phyloP scores from a whole-genome alignment of 1,140 invertebrate genomes.

The Drosophila pseudoananassae region DNA sequence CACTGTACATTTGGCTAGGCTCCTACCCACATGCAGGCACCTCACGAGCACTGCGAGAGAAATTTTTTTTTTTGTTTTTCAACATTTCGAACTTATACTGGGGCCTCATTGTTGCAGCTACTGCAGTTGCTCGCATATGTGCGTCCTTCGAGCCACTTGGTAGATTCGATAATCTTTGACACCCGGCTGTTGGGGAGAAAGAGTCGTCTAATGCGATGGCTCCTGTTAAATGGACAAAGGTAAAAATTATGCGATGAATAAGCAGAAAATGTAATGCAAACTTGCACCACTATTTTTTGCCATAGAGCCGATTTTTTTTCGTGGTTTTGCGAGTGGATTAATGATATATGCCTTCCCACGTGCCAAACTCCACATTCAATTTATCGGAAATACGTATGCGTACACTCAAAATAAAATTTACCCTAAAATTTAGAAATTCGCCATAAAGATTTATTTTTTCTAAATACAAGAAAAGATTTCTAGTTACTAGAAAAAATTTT shows the following conservation, averaged over 20 bases:
- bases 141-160: slow-evolving; percentile 34
- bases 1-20: slow-evolving; percentile 3
- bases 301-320: neutral
- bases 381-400: neutral
- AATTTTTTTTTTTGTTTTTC: slow-evolving; percentile 78
- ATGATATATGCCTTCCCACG: neutral
- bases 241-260: slow-evolving; percentile 40
- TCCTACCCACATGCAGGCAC: slow-evolving; percentile 54
- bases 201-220: slow-evolving; percentile 45
- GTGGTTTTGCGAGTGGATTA: neutral
- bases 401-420: too few relatives aligned
- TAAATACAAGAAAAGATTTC: too few relatives aligned
- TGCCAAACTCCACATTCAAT: neutral
- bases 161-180: slow-evolving; percentile 46
- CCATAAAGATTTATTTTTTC: too few relatives aligned
- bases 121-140: slow-evolving; percentile 4
- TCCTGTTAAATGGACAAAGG: slow-evolving; percentile 10
- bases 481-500: too few relatives aligned
- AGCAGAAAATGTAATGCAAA: slow-evolving; percentile 29
- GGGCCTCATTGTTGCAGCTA: slow-evolving; percentile 44
- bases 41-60: slow-evolving; percentile 77
- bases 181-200: slow-evolving; percentile 43
- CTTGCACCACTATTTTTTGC: neutral
- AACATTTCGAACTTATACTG: slow-evolving; percentile 73
- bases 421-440: too few relatives aligned